Evolutionary conservation across 2,888 invertebrate genomes (phyloP).

Genomic region (Andrena fulva): DNA sequence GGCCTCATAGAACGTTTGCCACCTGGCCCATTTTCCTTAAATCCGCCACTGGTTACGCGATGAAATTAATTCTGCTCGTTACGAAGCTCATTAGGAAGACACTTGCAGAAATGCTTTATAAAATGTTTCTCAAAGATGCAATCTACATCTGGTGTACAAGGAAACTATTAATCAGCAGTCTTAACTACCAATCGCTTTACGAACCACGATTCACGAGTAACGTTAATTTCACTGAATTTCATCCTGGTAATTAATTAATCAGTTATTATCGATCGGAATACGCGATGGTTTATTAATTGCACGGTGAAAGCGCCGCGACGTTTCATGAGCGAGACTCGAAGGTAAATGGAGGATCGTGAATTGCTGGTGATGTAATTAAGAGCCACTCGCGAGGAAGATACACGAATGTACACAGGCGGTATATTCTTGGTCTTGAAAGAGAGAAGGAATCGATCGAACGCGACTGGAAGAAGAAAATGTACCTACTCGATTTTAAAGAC

Average conservation of each 20-base stretch:
- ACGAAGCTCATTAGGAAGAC: not conserved
- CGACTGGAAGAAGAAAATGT: slow-evolving; percentile 3
- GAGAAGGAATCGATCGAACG: not conserved
- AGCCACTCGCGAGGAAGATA: slow-evolving; percentile 57
- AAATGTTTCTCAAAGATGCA: not conserved
- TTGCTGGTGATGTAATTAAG: slow-evolving; percentile 58
- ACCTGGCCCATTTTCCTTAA: too few species aligned
- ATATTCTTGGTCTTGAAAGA: slow-evolving; percentile 26
- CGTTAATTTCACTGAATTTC: slow-evolving; percentile 51
- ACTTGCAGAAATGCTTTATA: not conserved
- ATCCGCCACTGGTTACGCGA: too few species aligned
- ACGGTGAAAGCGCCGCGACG: slow-evolving; percentile 44
- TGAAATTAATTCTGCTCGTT: too few species aligned
- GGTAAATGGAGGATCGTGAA: slow-evolving; percentile 59
- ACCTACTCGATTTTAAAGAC: slow-evolving; percentile 26
- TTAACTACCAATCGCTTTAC: slow-evolving; percentile 40
- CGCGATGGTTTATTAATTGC: slow-evolving; percentile 65
- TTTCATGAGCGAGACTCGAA: slow-evolving; percentile 44
- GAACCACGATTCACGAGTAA: slow-evolving; percentile 47
- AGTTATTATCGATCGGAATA: slow-evolving; percentile 54
- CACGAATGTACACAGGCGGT: slow-evolving; percentile 40
- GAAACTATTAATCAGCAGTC: slow-evolving; percentile 37
- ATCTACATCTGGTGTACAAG: not conserved
- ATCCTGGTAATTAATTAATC: slow-evolving; percentile 62
- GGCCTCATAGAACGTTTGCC: too few species aligned